Base-by-base conservation (phyloP, 2,797 vertebrate species). In the Diceros bicornis region DNA sequence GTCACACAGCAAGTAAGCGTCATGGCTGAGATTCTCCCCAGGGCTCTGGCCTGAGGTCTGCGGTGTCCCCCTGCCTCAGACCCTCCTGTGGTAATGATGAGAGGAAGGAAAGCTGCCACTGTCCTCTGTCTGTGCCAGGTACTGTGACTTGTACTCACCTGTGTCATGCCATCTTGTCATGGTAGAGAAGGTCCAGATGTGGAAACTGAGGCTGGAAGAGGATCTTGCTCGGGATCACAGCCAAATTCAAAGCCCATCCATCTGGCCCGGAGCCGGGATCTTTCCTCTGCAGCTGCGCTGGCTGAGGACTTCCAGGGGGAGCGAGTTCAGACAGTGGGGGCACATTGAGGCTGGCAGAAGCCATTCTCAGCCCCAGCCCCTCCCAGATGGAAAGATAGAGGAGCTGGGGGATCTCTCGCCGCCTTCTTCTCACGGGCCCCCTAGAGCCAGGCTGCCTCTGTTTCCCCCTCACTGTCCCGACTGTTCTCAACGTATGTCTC, bases 141-240 rank as follows among this genome's bases (percentile, higher is more conserved):
- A 8, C 13, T 2, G 20, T 29, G 37, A 8, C 6, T 12, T 23
- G 50, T 47, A 29, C 34, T 23, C 50, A 29, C 27, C 27, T 13
- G 41, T 12, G 2, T 52, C 23, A 5, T 1, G 21, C 55, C 41
- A 4, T 66, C 32, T 0, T 37, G 27, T 47, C 72, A 5, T 69
- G 4, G 59, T 16, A 14, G 83, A 66, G n/a, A 79, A 52, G 41
- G n/a, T n/a, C 44, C n/a, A 27, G 21, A 29, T 66, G 66, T 37
- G 72, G 64, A 71, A 89, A 29, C 37, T 7, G 57, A 93, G 75
- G 52, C 84, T 90, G 61, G 34, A 89, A 71, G 78, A 84, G 25
- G 29, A 20, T 74, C 4, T 68, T 23, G 18, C n/a, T 82, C 20
- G 2, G 62, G 68, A 47, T 59, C 50, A 27, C 61, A 20, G 47